Percentiles rank a stretch among this genome's conserved stretches.
These are phyloP conservation scores for Anthrax anthrax DNA, from an alignment of 2,888 invertebrate genomes.

Conservation along the genomic window DNA sequence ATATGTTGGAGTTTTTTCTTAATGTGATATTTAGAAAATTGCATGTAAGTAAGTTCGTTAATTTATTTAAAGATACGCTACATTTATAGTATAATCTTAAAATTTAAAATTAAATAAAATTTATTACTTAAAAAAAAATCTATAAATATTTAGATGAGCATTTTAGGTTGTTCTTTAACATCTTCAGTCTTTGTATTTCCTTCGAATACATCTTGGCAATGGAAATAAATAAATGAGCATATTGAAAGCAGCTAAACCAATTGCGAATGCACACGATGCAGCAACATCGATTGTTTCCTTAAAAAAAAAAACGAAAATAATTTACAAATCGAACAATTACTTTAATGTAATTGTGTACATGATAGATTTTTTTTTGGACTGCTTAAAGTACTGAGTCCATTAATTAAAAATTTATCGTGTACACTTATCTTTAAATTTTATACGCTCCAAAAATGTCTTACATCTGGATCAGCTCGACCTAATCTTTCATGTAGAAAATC, in stretches of 20 bases:
- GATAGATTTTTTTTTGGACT: too few relatives aligned
- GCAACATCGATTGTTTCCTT: constrained; percentile 62
- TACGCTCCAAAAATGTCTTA: constrained; percentile 12
- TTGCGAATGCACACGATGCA: constrained; percentile 66
- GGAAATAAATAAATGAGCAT: constrained; percentile 75
- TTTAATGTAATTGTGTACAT: neutral
- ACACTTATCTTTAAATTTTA: neutral
- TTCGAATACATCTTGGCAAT: constrained; percentile 66
- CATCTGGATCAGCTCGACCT: constrained; percentile 32
- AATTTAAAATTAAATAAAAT: too few relatives aligned
- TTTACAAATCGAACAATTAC: neutral
- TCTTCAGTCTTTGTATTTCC: constrained; percentile 56
- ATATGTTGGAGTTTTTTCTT: too few relatives aligned
- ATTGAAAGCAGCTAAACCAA: constrained; percentile 68
- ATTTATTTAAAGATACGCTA: too few relatives aligned
- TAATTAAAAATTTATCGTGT: too few relatives aligned
- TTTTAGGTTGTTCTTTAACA: too few relatives aligned
- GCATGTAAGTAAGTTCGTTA: too few relatives aligned
- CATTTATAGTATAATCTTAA: too few relatives aligned
- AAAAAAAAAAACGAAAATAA: constrained; percentile 37
- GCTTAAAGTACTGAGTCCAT: too few relatives aligned
- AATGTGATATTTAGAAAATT: too few relatives aligned
- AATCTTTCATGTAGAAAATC: constrained; percentile 32
- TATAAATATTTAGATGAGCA: too few relatives aligned
- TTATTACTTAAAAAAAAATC: too few relatives aligned